Evolutionary conservation across 2,113 vertebrate genomes (phyloP).

Genomic region (Psammodynastes pulverulentus): DNA sequence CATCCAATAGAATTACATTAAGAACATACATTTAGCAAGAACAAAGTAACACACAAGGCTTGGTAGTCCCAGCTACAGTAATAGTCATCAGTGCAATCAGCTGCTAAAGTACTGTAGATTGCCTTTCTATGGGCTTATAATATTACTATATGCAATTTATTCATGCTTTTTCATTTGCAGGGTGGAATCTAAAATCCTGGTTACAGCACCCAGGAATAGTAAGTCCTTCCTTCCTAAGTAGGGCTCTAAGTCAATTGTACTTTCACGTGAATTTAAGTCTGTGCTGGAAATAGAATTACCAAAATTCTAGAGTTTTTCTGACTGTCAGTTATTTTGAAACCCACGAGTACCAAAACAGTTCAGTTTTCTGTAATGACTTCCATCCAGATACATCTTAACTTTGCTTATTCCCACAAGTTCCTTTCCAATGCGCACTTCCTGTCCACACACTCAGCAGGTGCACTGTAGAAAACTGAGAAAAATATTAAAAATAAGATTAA

Average conservation of each 20-base stretch:
- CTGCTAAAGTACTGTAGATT: not conserved
- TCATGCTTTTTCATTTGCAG: not conserved
- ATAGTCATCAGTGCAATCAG: too few relatives aligned
- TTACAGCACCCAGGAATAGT: not conserved
- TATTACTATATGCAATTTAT: not conserved
- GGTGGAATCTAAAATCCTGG: not conserved
- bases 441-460: not conserved
- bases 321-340: not conserved
- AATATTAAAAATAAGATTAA: not conserved
- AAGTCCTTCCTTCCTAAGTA: not conserved
- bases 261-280: not conserved
- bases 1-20: not conserved
- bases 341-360: not conserved
- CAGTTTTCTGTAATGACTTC: not conserved
- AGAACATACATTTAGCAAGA: slow-evolving; percentile 2
- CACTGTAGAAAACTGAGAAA: not conserved
- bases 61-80: not conserved
- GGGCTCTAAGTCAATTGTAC: not conserved
- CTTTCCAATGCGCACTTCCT: not conserved
- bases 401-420: not conserved
- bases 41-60: not conserved
- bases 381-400: not conserved
- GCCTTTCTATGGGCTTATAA: not conserved
- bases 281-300: not conserved
- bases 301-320: not conserved